These are phyloP conservation scores for Macroramphosus scolopax DNA, from an alignment of 2,797 vertebrate genomes.

Conservation along the genomic window DNA sequence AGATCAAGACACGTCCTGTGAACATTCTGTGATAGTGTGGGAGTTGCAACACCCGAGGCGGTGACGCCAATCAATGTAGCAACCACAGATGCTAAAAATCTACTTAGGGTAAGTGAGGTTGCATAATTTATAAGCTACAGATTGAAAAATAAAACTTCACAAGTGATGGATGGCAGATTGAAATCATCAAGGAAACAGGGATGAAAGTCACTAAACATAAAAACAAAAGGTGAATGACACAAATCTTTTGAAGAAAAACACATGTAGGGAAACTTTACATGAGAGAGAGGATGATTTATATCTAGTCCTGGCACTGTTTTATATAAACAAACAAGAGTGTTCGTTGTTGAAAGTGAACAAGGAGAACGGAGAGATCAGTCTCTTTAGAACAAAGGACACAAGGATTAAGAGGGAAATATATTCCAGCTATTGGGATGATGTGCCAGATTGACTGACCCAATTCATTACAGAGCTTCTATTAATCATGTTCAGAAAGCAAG, in stretches of 20 bases:
- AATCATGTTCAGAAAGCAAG: conserved; percentile 4
- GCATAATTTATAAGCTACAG: conserved; percentile 6
- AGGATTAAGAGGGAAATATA: neutral
- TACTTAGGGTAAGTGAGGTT: conserved; percentile 46
- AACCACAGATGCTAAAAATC: conserved; percentile 15
- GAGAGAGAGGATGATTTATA: conserved; percentile 4
- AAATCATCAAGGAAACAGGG: too few species aligned
- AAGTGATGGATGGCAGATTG: conserved; percentile 17
- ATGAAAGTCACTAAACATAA: too few species aligned
- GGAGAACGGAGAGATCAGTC: neutral
- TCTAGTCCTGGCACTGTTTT: conserved; percentile 1
- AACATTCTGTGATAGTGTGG: too few species aligned
- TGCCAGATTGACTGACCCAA: conserved; percentile 15
- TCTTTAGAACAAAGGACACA: conserved; percentile 3
- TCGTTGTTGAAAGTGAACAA: conserved; percentile 15
- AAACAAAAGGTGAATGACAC: conserved; percentile 1
- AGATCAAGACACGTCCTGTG: too few species aligned
- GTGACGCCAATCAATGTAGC: too few species aligned
- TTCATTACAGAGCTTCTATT: conserved; percentile 10
- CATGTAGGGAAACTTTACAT: neutral
- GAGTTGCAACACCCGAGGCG: too few species aligned
- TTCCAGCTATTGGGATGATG: conserved; percentile 17
- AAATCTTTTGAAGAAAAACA: neutral
- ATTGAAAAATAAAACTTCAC: conserved; percentile 41
- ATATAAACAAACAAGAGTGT: conserved; percentile 10